Evolutionary conservation across 2,888 invertebrate species (phyloP), one percentile per base, ranked within the genome.

Genomic region (Tanypteryx hageni): DNA sequence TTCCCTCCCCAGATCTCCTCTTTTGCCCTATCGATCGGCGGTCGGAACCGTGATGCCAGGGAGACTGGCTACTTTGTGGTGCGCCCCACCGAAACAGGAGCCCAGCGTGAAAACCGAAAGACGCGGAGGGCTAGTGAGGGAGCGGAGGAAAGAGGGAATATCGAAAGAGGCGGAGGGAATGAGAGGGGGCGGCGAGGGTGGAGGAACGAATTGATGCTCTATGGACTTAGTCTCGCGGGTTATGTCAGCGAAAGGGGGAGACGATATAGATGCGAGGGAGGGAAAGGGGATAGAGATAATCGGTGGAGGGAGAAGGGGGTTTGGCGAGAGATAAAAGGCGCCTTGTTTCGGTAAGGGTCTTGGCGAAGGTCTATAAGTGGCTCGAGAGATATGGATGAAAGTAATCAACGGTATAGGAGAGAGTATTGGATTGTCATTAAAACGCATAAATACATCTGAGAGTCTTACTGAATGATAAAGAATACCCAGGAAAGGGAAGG

Each of bases 11-110:
- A 9, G 16, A 22, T 31, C 16, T 61, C 22, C n/a, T 16, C 85
- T 58, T n/a, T 13, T 58, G 85, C 58, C 85, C 85, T 86, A 89
- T 89, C 89, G 89, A 89, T 89, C 89, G 61, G 61, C 64, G 64
- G 64, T 18, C 64, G 18, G 18, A 83, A 83, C 83, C 83, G 89
- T 89, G 89, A 89, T 89, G 59, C 89, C 89, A 61, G 89, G 61
- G 59, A 86, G 86, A 59, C 18, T 57, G 83, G 83, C 83, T 83
- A 83, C 83, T 83, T 83, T 83, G 86, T 27, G 86, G 86, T 59
- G 59, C 61, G 86, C 64, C 89, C 64, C 27, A 64, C 14, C 61
- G 89, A 61, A 89, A 89, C 89, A 89, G 16, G 61, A 89, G 18
- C 64, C 44, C 59, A 59, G 86, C 27, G 89, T 64, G 89, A 31